Percentiles rank a stretch among this genome's conserved stretches.
Conservation (phyloP, 2,113 vertebrate species). For the Serinus canaria region DNA sequence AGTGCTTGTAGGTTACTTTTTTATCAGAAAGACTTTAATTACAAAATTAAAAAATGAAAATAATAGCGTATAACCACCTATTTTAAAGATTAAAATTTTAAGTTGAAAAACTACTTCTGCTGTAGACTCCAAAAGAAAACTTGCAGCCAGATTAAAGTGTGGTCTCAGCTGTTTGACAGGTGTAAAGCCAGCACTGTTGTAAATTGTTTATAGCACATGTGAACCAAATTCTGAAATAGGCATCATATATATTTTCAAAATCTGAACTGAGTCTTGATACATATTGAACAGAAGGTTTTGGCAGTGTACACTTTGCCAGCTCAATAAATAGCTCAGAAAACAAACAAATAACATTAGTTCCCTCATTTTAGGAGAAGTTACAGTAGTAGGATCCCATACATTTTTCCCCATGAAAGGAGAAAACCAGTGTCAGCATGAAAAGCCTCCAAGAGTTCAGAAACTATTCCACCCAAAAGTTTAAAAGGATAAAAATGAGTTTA, state of each 20-base stretch:
- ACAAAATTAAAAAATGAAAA: not conserved
- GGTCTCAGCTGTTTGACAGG: not conserved
- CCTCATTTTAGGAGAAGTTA: not conserved
- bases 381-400: not conserved
- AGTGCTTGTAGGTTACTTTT: not conserved
- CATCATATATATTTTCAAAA: not conserved
- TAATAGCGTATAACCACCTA: not conserved
- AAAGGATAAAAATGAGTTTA: not conserved
- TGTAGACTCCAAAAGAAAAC: not conserved
- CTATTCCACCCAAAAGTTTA: not conserved
- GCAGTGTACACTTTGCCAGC: not conserved
- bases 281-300: not conserved
- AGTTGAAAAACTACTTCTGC: not conserved
- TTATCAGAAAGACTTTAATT: not conserved
- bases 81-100: conserved; percentile 18
- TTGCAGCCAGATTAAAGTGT: not conserved
- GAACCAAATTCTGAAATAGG: not conserved
- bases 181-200: not conserved
- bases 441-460: not conserved
- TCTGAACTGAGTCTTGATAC: not conserved
- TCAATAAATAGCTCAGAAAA: not conserved
- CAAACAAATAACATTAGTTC: not conserved
- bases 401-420: not conserved
- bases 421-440: not conserved
- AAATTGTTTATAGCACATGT: not conserved